Evolutionary conservation across 2,888 invertebrate species (phyloP), one percentile per base, ranked within the genome.

Genomic region (Hydriomena furcata): DNA sequence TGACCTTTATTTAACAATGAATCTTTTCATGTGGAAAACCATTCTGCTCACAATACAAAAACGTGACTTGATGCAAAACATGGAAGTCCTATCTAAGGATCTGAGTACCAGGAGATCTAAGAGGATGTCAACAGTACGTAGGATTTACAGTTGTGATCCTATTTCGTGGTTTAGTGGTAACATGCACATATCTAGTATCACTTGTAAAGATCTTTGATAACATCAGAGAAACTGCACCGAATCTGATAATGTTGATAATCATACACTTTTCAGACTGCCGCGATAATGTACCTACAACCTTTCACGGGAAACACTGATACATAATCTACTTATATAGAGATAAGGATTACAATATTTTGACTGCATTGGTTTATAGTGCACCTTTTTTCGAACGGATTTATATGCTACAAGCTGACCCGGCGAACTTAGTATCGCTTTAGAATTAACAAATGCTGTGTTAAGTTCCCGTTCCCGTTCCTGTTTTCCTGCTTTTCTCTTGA

Each of bases 221-320:
- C 2, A 27, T 28, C 30, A 44, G 41, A 41, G 24, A 34, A 8
- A 50, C 28, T 46, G 43, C 40, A 42, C 17, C 11, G 20, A 28
- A 21, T 17, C 13, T 44, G 12, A 49, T 45, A 46, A n/a, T n/a
- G 45, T 54, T 44, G 20, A 43, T 41, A 58, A 41, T 49, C 23
- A 42, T 30, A 21, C 35, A 24, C 12, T 44, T 56, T 50, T 44
- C 44, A 55, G 32, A 60, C 48, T 57, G 40, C 11, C n/a, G 7
- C 7, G 46, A 53, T 53, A 23, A 49, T 23, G 43, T 31, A 38
- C 17, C 7, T 28, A 46, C 40, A 52, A 50, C 42, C 13, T 36
- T 47, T 21, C 25, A 40, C 35, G 6, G 5, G 8, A 6, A 30
- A 31, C 20, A 32, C 42, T 21, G 37, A n/a, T n/a, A n/a, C n/a